phyloP scores from a whole-genome alignment of 2,113 vertebrate species.

The Cryptotis parvus region DNA sequence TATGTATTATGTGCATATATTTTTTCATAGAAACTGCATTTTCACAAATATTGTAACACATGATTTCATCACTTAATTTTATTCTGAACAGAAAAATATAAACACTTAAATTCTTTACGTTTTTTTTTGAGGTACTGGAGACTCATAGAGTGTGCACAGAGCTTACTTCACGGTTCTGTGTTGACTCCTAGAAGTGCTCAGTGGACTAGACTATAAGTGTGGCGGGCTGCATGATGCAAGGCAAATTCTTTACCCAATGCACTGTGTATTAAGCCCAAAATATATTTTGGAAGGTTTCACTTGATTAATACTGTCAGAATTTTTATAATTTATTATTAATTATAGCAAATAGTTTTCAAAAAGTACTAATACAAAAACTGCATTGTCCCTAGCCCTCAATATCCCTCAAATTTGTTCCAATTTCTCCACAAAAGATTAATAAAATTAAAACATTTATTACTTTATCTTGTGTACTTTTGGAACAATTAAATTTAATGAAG shows the following conservation, averaged over 20 bases:
- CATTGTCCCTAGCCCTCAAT: background rate
- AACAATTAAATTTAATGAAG: background rate
- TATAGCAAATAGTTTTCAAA: conserved; percentile 16
- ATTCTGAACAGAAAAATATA: conserved; percentile 31
- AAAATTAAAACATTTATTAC: background rate
- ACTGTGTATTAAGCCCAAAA: too few species aligned
- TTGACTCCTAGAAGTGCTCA: too few species aligned
- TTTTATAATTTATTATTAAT: background rate
- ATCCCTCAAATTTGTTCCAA: background rate
- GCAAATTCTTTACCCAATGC: too few species aligned
- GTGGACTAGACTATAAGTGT: too few species aligned
- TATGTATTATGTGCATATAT: conserved; percentile 3
- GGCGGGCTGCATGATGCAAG: too few species aligned
- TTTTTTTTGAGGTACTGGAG: too few species aligned
- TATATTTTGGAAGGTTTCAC: conserved; percentile 13
- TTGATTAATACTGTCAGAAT: conserved; percentile 3
- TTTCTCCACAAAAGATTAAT: background rate
- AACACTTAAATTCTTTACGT: background rate
- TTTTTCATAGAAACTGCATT: conserved; percentile 4
- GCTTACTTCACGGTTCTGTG: too few species aligned
- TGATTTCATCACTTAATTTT: conserved; percentile 25
- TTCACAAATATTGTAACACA: background rate
- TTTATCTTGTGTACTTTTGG: conserved; percentile 3
- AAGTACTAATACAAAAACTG: conserved; percentile 34
- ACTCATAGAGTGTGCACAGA: too few species aligned